A percentile compares a stretch with the other conserved stretches of the same genome.
Evolutionary conservation across 2,113 vertebrate genomes (phyloP).

Genomic region (Callipepla californica): DNA sequence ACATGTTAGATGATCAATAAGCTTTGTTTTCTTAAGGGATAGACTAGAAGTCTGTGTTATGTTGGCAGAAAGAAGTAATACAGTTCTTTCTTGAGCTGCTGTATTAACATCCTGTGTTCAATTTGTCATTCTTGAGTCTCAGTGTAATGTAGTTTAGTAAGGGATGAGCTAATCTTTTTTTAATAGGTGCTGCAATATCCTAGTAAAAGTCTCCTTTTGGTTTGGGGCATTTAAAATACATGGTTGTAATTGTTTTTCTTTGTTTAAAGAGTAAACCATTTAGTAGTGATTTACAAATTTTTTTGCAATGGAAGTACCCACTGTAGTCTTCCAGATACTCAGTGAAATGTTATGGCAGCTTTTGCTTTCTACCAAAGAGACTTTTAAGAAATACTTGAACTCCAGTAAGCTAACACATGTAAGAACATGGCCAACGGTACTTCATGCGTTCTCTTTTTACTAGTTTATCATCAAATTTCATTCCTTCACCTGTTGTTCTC

Average conservation of each 20-base stretch:
- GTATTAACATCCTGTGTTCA: fast-evolving
- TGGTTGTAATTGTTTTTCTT: neutral
- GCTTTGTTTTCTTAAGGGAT: neutral
- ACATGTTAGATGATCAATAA: neutral
- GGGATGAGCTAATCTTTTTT: neutral
- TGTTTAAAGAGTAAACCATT: neutral
- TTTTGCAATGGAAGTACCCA: neutral
- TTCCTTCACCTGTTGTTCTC: neutral
- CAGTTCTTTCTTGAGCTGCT: neutral
- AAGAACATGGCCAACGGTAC: neutral
- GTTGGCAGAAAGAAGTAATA: neutral
- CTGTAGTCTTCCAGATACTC: neutral
- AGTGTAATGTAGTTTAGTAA: neutral
- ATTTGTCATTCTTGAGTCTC: neutral
- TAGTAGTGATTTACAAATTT: neutral
- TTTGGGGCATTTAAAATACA: neutral
- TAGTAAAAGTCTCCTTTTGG: neutral
- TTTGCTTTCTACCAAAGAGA: neutral
- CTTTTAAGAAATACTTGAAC: neutral
- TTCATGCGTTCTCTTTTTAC: neutral
- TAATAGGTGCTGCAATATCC: neutral
- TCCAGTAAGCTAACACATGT: neutral
- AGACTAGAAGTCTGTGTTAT: fast-evolving
- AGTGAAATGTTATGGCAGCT: neutral
- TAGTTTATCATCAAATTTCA: neutral